Evolutionary conservation across 2,797 vertebrate genomes (phyloP).

Genomic region (Gallirallus australis): DNA sequence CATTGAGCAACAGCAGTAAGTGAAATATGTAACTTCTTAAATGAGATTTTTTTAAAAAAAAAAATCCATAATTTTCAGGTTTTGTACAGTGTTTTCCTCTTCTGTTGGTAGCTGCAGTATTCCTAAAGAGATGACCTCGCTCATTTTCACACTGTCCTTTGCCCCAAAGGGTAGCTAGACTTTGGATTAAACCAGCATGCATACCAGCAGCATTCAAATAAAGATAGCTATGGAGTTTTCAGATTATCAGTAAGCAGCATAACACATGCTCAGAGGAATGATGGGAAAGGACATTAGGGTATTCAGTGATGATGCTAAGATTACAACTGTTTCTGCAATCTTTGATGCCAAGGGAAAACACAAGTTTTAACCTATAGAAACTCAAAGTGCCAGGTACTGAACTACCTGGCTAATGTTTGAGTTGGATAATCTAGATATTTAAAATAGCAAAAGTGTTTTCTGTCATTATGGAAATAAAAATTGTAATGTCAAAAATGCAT

Average conservation of each 20-base stretch:
- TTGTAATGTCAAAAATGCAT: not conserved
- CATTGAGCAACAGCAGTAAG: slow-evolving; percentile 24
- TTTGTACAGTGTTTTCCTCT: not conserved
- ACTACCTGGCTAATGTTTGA: not conserved
- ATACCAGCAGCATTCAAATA: not conserved
- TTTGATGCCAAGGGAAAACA: not conserved
- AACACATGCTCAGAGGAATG: not conserved
- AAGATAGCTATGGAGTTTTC: not conserved
- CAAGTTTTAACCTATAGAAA: not conserved
- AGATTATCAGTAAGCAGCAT: not conserved
- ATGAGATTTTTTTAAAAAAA: not conserved
- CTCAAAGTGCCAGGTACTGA: not conserved
- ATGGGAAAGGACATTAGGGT: not conserved
- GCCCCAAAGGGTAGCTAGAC: not conserved
- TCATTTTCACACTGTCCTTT: not conserved
- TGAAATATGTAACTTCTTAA: slow-evolving; percentile 27
- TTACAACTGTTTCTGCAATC: not conserved
- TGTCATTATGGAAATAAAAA: not conserved
- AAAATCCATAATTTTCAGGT: not conserved
- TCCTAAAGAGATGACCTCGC: not conserved
- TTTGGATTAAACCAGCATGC: not conserved
- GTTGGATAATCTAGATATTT: not conserved
- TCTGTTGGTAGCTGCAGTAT: not conserved
- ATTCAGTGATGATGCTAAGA: not conserved
- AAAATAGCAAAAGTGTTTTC: not conserved